phyloP scores from a whole-genome alignment of 2,113 vertebrate genomes.

The Mesembrinibis cayennensis region DNA sequence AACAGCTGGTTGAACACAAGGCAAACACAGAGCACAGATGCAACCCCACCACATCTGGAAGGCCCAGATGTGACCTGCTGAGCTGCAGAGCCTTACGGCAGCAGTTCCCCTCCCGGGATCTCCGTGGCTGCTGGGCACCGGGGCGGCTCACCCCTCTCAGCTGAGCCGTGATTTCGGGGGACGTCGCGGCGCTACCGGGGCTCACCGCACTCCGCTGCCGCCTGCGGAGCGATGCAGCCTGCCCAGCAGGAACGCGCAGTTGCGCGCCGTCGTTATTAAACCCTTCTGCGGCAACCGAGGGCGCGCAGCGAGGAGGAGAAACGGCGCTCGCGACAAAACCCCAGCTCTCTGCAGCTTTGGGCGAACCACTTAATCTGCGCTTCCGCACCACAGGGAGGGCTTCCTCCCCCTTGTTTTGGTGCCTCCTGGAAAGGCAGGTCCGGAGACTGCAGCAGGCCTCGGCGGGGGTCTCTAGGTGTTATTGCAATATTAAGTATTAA shows the following conservation, averaged over 20 bases:
- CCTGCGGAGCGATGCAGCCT: neutral
- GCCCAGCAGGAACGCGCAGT: neutral
- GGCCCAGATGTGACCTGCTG: neutral
- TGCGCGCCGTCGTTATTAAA: rapidly evolving
- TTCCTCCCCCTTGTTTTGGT: neutral
- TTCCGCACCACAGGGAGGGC: neutral
- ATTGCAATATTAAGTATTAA: neutral
- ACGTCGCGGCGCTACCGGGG: no score
- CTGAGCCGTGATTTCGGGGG: neutral
- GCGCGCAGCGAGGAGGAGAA: neutral
- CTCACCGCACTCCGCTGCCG: neutral
- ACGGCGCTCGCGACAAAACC: neutral
- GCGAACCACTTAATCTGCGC: neutral
- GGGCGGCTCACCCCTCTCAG: neutral
- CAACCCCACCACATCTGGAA: neutral
- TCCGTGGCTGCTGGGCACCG: neutral
- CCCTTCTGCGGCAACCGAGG: neutral
- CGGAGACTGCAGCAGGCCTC: no score
- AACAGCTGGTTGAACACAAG: neutral
- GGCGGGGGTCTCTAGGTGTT: neutral
- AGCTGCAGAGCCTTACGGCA: neutral
- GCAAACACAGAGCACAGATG: neutral
- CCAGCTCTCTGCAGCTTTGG: neutral
- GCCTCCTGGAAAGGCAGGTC: neutral
- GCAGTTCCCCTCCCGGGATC: neutral